Conservation (phyloP, 2,888 invertebrate genomes). For the Chesias legatella region DNA sequence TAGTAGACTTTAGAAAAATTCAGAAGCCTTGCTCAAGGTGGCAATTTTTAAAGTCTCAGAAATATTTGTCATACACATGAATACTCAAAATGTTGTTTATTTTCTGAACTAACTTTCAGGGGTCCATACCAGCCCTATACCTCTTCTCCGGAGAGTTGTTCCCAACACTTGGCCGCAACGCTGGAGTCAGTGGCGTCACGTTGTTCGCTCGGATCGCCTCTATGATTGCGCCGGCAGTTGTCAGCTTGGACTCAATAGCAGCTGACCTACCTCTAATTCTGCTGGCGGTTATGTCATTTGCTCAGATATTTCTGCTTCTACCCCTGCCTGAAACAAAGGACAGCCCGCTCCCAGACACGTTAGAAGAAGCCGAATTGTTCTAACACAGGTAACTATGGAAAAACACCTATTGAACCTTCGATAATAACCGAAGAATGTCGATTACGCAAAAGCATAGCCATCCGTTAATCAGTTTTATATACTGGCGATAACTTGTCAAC, state of each 20-base stretch:
- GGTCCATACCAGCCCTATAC: conserved; percentile 81
- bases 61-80: too few species aligned
- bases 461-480: too few species aligned
- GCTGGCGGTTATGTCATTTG: conserved; percentile 47
- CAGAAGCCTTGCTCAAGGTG: too few species aligned
- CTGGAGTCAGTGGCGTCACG: conserved; percentile 86
- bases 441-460: too few species aligned
- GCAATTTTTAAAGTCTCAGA: not conserved
- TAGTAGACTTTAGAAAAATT: too few species aligned
- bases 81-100: too few species aligned
- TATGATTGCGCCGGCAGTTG: conserved; percentile 77
- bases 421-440: too few species aligned
- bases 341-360: conserved; percentile 70
- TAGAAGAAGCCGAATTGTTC: conserved; percentile 69
- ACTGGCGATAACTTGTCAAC: too few species aligned
- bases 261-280: conserved; percentile 54
- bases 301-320: conserved; percentile 53
- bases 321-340: conserved; percentile 73
- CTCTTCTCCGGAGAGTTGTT: conserved; percentile 89
- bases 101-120: conserved; percentile 50
- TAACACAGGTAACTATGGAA: not conserved
- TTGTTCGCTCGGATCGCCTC: conserved; percentile 90
- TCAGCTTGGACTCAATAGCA: conserved; percentile 46
- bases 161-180: conserved; percentile 88
- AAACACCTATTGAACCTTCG: too few species aligned